A percentile compares a stretch with the other conserved stretches of the same genome.
Evolutionary conservation across 35 echinoderm and acorn worm species (phyloP).

Genomic region (Acanthaster planci): DNA sequence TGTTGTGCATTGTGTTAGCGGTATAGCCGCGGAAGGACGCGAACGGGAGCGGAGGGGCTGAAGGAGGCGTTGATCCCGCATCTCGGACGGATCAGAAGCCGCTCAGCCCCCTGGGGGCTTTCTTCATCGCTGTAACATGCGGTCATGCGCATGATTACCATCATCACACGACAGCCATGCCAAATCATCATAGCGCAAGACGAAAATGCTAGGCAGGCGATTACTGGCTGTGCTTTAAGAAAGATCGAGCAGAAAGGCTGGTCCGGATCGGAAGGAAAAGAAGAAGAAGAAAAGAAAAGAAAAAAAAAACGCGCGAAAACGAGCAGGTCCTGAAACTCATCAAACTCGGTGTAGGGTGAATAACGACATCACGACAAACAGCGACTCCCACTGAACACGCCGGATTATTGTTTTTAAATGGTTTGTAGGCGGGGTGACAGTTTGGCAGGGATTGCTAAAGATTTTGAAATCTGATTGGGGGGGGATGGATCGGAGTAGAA

Average conservation of each 20-base stretch:
- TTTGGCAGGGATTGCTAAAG: slow-evolving; percentile 6
- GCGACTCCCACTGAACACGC: slow-evolving; percentile 6
- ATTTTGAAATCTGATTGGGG: neutral
- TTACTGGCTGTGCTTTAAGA: neutral
- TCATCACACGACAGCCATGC: slow-evolving; percentile 15
- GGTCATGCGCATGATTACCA: slow-evolving; percentile 28
- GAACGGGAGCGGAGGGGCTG: neutral
- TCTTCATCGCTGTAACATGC: slow-evolving; percentile 22
- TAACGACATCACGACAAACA: slow-evolving; percentile 17
- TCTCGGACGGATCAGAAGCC: neutral
- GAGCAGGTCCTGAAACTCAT: neutral
- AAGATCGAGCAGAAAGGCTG: too few relatives aligned
- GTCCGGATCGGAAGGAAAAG: neutral
- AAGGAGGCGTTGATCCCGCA: slow-evolving; percentile 19
- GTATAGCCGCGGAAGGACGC: neutral
- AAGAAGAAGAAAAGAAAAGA: neutral
- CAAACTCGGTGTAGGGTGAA: slow-evolving; percentile 3
- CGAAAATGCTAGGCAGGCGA: neutral
- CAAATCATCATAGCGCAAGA: too few relatives aligned
- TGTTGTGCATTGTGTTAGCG: neutral
- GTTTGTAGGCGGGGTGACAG: neutral
- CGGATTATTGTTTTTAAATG: slow-evolving; percentile 26
- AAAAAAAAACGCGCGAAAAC: neutral
- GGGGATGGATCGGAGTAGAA: neutral
- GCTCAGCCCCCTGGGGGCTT: neutral